Evolutionary conservation across 2,113 vertebrate species (phyloP).

Genomic region (Burhinus oedicnemus): DNA sequence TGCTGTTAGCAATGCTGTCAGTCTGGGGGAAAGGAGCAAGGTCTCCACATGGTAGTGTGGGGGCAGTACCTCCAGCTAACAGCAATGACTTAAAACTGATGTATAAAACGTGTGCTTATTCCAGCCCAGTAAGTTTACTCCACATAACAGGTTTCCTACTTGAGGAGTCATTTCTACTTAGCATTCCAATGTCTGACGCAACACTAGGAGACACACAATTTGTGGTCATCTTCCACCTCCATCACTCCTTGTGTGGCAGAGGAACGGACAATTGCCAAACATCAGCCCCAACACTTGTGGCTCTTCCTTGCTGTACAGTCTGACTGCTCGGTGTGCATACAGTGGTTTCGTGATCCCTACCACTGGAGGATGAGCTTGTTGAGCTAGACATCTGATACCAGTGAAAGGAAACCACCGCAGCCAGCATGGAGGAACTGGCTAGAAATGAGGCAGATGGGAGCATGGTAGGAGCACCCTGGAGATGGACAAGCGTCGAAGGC

Average conservation of each 20-base stretch:
- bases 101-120: neutral
- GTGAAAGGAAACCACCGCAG: neutral
- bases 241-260: neutral
- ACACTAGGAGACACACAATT: neutral
- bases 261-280: neutral
- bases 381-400: neutral
- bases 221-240: neutral
- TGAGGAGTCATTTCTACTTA: neutral
- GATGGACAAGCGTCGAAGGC: neutral
- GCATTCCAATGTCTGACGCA: neutral
- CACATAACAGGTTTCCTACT: neutral
- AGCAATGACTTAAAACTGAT: neutral
- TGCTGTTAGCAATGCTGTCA: neutral
- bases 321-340: rapidly evolving
- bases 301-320: neutral
- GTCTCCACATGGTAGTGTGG: neutral
- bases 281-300: neutral
- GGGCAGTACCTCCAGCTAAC: neutral
- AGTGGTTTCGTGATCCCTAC: neutral
- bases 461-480: neutral
- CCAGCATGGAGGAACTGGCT: neutral
- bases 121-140: neutral
- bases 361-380: neutral
- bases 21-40: neutral
- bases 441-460: neutral